Conservation (phyloP, 2,888 invertebrate species). For the Eucera pruinosa region DNA sequence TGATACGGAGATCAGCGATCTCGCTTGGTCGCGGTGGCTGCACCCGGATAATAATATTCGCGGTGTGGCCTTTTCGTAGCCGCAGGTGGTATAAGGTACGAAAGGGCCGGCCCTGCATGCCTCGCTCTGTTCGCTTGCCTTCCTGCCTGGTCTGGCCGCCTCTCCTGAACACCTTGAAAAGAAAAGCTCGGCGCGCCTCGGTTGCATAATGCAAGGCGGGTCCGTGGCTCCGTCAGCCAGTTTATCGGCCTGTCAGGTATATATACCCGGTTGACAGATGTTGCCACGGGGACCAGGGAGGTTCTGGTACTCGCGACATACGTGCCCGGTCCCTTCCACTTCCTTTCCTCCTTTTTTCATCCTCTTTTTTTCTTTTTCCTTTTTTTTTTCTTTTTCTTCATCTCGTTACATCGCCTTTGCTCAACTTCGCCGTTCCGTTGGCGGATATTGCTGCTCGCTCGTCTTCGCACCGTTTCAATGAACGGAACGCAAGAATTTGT, state of each 20-base stretch:
- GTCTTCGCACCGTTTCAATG: neutral
- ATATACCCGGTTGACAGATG: slow-evolving; percentile 73
- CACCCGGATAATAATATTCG: slow-evolving; percentile 65
- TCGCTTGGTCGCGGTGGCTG: slow-evolving; percentile 59
- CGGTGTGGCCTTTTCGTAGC: slow-evolving; percentile 50
- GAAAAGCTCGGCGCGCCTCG: slow-evolving; percentile 63
- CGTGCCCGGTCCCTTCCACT: slow-evolving; percentile 38
- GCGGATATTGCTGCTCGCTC: slow-evolving; percentile 19
- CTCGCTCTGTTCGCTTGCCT: slow-evolving; percentile 17
- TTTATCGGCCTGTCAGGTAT: slow-evolving; percentile 73
- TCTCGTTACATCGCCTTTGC: neutral
- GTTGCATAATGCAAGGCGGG: slow-evolving; percentile 73
- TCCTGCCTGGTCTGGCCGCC: slow-evolving; percentile 15
- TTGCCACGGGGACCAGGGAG: slow-evolving; percentile 59
- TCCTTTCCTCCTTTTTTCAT: slow-evolving; percentile 2
- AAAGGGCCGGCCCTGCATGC: slow-evolving; percentile 37
- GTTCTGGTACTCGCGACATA: slow-evolving; percentile 53
- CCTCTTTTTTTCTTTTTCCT: neutral
- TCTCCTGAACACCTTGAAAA: slow-evolving; percentile 56
- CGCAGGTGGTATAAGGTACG: slow-evolving; percentile 53
- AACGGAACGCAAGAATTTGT: slow-evolving; percentile 11
- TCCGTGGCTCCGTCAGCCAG: slow-evolving; percentile 69
- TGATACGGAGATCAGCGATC: slow-evolving; percentile 38
- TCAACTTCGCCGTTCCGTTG: neutral
- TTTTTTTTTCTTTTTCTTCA: neutral